Base-by-base conservation (phyloP, 2,888 invertebrate genomes). In the Perizoma affinitatum region DNA sequence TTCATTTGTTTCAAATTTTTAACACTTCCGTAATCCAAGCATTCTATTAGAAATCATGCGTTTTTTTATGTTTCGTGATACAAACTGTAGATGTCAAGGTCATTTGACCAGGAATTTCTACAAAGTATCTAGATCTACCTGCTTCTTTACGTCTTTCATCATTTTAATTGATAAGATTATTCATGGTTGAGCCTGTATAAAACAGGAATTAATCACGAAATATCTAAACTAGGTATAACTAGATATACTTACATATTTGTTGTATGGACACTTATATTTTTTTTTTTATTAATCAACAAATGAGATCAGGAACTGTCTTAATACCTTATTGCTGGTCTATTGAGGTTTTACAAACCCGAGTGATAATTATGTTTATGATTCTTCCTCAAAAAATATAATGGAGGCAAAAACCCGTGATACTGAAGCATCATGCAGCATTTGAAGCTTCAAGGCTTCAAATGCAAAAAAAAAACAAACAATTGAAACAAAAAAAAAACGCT, bases 1-100 rank as follows among this genome's bases (percentile, higher is more conserved):
- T 73, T 66, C 63, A 70, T 71, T 71, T 69, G 65, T 73, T 72
- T 54, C 60, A 43, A 68, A 65, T 65, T 68, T 59, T 59, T 67
- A 50, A 40, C 38, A 71, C 60, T 78, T 78, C 80, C 80, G 74
- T 56, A 56, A 65, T 66, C 35, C 6, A 56, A 46, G 50, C 45
- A 56, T 61, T 46, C 38, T 50, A 50, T 11, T 35, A 38, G 49
- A 57, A 41, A 50, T 62, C 58, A 55, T 47, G 54, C 44, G 51
- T 52, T 58, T 44, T 41, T 44, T 52, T 44, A 54, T 9, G 5
- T 11, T 53, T 42, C 54, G 38, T 62, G 54, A 47, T 51, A 47
- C 22, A 38, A 41, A 36, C 10, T 50, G 42, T 43, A 50, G 33
- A 43, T 22, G 50, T 59, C 66, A 66, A 66, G 61, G 66, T 56